Percentiles rank a stretch among this genome's conserved stretches.
Evolutionary conservation across 2,113 vertebrate species (phyloP).

Genomic region (Tretioscincus oriximinensis): DNA sequence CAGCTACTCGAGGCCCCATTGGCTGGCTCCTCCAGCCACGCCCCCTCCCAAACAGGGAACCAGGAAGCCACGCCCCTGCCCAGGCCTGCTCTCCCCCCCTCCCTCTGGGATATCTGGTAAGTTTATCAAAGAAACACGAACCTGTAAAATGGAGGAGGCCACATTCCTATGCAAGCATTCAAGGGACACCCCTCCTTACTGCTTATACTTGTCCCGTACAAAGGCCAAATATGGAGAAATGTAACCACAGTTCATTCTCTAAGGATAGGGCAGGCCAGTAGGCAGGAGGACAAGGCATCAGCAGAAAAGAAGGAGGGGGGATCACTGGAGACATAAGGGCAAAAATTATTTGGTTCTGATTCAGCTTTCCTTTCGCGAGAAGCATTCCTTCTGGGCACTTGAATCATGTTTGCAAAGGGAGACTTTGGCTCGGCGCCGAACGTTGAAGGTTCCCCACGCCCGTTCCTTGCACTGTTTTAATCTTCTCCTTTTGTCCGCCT

Average conservation of each 20-base stretch:
- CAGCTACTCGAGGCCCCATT: no score
- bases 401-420: neutral
- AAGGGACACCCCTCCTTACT: conserved; percentile 11
- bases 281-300: neutral
- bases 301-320: neutral
- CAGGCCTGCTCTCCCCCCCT: no score
- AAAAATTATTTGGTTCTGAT: neutral
- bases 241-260: neutral
- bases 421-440: neutral
- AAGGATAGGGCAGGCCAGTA: neutral
- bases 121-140: no score
- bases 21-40: no score
- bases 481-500: neutral
- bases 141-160: no score
- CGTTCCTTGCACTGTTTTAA: neutral
- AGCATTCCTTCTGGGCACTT: neutral
- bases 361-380: neutral
- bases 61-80: no score
- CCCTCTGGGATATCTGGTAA: no score
- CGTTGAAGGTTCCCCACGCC: no score
- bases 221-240: neutral
- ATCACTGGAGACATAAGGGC: neutral
- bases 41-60: no score
- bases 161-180: neutral
- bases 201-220: neutral